Evolutionary conservation across 2,888 invertebrate species (phyloP).

Genomic region (Drosophila ustulata): DNA sequence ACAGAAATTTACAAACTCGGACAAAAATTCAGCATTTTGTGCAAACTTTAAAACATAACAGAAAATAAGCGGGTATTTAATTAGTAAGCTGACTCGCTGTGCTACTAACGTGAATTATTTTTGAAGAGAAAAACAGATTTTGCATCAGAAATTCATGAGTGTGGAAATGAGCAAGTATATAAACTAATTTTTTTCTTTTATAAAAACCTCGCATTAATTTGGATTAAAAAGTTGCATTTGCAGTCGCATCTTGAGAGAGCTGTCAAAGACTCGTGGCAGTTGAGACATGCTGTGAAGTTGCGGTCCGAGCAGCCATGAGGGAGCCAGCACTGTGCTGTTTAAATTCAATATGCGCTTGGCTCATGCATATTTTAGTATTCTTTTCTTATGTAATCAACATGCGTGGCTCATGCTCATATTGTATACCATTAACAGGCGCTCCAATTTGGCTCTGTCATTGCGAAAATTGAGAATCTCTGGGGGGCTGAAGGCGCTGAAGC

Average conservation of each 20-base stretch:
- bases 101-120: no score
- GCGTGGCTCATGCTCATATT: constrained; percentile 40
- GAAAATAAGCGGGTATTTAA: no score
- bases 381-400: constrained; percentile 53
- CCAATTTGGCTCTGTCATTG: constrained; percentile 42
- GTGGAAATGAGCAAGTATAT: neutral
- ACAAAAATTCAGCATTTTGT: no score
- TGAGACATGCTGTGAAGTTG: neutral
- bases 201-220: neutral
- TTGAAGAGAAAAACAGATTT: no score
- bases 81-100: no score
- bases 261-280: neutral
- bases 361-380: constrained; percentile 62
- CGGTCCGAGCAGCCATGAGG: neutral
- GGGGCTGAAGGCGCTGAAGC: neutral
- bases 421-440: constrained; percentile 48
- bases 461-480: constrained; percentile 28
- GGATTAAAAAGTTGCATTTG: neutral
- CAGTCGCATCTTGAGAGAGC: neutral
- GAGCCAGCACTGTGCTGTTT: neutral
- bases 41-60: no score
- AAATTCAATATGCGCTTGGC: constrained; percentile 43
- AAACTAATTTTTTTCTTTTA: neutral
- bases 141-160: neutral
- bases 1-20: no score